Conservation (phyloP, 2,113 vertebrate species). For the Ophthalmolycus amberensis region DNA sequence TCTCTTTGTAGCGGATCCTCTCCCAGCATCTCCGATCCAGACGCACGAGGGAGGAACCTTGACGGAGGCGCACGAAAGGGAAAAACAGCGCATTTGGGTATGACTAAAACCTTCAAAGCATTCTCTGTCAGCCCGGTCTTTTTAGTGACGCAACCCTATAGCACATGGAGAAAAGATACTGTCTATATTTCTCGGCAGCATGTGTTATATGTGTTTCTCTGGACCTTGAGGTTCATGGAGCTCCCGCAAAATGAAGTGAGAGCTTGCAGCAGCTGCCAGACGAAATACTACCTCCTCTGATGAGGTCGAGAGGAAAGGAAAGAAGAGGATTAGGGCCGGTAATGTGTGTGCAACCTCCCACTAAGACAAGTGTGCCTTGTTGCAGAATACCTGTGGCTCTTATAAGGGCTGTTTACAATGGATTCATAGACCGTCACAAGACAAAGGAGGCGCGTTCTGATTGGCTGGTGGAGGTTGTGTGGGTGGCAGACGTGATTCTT, state of each 20-base stretch:
- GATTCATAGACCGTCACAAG: constrained; percentile 48
- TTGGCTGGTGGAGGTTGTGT: constrained; percentile 26
- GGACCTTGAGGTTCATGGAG: constrained; percentile 58
- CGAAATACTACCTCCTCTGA: constrained; percentile 68
- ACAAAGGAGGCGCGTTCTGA: constrained; percentile 49
- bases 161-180: constrained; percentile 56
- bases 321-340: constrained; percentile 76
- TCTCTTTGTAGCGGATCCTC: constrained; percentile 80
- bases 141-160: constrained; percentile 61
- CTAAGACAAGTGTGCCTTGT: constrained; percentile 57
- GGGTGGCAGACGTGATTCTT: constrained; percentile 11
- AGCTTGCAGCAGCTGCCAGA: constrained; percentile 66
- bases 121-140: constrained; percentile 63
- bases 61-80: constrained; percentile 71
- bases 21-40: constrained; percentile 67
- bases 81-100: constrained; percentile 76
- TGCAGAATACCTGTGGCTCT: constrained; percentile 69
- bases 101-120: constrained; percentile 80
- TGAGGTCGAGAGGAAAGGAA: constrained; percentile 72
- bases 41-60: constrained; percentile 70
- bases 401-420: constrained; percentile 55
- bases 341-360: constrained; percentile 67
- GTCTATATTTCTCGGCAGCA: constrained; percentile 52
- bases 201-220: constrained; percentile 71
- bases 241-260: constrained; percentile 69